Evolutionary conservation across 2,797 vertebrate species (phyloP).

Genomic region (Helarctos malayanus): DNA sequence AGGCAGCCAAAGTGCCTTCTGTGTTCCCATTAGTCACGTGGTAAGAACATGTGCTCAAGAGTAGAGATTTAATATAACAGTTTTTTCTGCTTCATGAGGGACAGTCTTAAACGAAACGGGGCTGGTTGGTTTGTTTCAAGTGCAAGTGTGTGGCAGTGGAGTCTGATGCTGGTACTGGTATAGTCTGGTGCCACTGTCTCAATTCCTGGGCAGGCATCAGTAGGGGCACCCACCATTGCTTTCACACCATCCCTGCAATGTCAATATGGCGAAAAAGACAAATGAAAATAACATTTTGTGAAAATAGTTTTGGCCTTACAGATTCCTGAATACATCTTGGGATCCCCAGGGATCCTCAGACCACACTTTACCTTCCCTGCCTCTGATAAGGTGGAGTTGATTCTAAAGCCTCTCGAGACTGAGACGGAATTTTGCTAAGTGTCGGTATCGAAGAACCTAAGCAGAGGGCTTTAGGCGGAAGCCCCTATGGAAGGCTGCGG

Average conservation of each 20-base stretch:
- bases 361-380: neutral
- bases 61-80: neutral
- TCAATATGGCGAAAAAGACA: neutral
- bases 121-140: neutral
- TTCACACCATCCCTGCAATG: neutral
- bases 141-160: neutral
- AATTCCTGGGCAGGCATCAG: neutral
- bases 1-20: too few relatives aligned
- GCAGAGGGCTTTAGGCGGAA: neutral
- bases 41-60: neutral
- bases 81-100: neutral
- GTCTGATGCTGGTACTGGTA: neutral
- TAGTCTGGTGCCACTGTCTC: neutral
- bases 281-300: neutral
- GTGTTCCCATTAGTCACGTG: neutral
- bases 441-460: neutral
- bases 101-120: neutral
- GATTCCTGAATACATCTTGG: neutral
- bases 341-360: neutral
- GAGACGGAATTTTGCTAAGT: neutral
- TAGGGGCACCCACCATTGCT: neutral
- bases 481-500: neutral
- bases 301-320: conserved; percentile 29
- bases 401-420: neutral
- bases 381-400: neutral